phyloP scores from a whole-genome alignment of 2,113 vertebrate species.

The Tenebrosternarchus preto region DNA sequence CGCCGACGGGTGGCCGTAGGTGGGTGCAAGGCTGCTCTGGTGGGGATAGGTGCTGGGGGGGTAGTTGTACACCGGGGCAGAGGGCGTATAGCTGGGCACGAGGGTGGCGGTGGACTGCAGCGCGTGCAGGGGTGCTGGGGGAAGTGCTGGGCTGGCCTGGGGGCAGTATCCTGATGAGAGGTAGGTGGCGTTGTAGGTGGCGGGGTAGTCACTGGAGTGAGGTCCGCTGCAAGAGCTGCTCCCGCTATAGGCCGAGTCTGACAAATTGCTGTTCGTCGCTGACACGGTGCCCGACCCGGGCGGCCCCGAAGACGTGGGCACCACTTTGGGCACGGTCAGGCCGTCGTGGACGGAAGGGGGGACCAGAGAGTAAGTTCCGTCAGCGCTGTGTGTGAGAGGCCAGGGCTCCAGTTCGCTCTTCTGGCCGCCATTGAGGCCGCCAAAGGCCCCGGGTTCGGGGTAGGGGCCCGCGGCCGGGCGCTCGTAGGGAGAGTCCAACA shows the following conservation, averaged over 20 bases:
- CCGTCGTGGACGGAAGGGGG: constrained; percentile 80
- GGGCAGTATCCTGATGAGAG: constrained; percentile 88
- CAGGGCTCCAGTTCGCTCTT: constrained; percentile 90
- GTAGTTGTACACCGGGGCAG: constrained; percentile 87
- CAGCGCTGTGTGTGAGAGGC: constrained; percentile 78
- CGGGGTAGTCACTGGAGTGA: constrained; percentile 79
- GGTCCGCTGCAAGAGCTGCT: constrained; percentile 75
- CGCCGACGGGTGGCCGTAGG: constrained; percentile 80
- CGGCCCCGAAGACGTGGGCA: constrained; percentile 69
- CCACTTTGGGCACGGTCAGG: constrained; percentile 78
- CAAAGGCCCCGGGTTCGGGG: constrained; percentile 82
- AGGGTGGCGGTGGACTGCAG: constrained; percentile 76
- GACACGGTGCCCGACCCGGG: constrained; percentile 77
- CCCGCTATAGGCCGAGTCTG: constrained; percentile 86
- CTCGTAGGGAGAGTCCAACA: constrained; percentile 89
- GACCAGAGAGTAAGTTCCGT: constrained; percentile 79
- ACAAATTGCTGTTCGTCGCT: constrained; percentile 77
- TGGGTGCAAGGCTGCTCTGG: constrained; percentile 74
- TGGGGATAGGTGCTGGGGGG: constrained; percentile 72
- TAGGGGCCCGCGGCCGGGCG: constrained; percentile 74
- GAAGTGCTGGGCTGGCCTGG: constrained; percentile 80
- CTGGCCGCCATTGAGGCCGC: constrained; percentile 76
- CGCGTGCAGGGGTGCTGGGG: constrained; percentile 74
- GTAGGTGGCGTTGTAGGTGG: constrained; percentile 85
- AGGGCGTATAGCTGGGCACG: constrained; percentile 83